Base-by-base conservation (phyloP, 2,113 vertebrate genomes). In the Lichenostomus cassidix region DNA sequence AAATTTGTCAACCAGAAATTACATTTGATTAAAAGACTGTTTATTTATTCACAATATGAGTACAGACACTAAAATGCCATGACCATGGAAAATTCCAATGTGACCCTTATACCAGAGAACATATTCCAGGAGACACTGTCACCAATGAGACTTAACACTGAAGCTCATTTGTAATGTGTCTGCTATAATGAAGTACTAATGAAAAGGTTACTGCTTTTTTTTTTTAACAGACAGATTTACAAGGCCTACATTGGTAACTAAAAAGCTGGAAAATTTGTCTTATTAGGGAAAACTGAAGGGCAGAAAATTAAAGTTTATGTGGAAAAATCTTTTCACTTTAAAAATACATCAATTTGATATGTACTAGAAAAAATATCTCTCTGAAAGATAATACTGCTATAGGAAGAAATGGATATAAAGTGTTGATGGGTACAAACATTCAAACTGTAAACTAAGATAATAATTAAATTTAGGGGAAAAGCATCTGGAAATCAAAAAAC, bases 21-120 rank as follows among this genome's bases (percentile, higher is more conserved):
- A 64, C 10, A 25, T 60, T 19, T 60, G 17, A 63, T 52, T 55
- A 77, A 83, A 90, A 53, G 22, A 25, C 28, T 65, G 24, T 80
- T 86, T 83, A 77, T 53, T 83, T 90, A 77, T 80, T 86, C 10
- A 17, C 9, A 20, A 15, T 39, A 39, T 2, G 1, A 58, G 7
- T 59, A 42, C n/a, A 19, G 46, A 56, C 19, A 81, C 16, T 53
- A 37, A 77, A 73, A 44, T 39, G 6, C 13, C 67, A 11, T 75
- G 52, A 29, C 20, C 0, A 0, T 52, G 46, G 24, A 77, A 68
- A 86, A 69, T 77, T 64, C 53, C 53, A 20, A 0, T 52, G n/a
- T 42, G 37, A 86, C 13, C 41, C 14, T 83, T 7, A 3, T 23
- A 76, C 12, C 27, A 73, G 70, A 49, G 49, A 53, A 41, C 0